Conservation (phyloP, 2,113 vertebrate genomes). For the Rhizomys pruinosus region DNA sequence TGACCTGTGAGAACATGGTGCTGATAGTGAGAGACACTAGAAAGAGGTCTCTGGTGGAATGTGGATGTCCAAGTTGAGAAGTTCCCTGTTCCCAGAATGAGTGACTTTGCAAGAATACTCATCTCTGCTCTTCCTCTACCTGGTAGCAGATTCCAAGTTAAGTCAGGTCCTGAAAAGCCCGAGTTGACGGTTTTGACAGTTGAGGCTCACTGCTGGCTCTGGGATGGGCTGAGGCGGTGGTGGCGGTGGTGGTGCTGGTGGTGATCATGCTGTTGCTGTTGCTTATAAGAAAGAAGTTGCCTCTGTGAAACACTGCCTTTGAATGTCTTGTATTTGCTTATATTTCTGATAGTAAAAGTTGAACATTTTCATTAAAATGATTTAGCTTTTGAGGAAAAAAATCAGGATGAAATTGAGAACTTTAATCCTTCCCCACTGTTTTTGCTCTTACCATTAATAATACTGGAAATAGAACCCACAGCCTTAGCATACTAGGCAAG, state of each 20-base stretch:
- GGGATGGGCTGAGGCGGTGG: too few relatives aligned
- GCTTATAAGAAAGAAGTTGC: not conserved
- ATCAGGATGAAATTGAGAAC: not conserved
- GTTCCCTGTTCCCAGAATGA: not conserved
- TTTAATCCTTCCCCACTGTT: not conserved
- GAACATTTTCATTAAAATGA: not conserved
- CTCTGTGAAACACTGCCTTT: not conserved
- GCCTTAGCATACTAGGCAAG: not conserved
- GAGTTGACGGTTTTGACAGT: not conserved
- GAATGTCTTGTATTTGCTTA: not conserved
- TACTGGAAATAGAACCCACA: not conserved
- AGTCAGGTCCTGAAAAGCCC: not conserved
- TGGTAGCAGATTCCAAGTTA: not conserved
- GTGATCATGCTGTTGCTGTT: too few relatives aligned
- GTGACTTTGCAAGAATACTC: not conserved
- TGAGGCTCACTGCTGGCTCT: not conserved
- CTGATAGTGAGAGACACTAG: rapidly evolving
- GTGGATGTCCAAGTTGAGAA: too few relatives aligned
- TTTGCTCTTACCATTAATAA: not conserved
- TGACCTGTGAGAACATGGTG: not conserved
- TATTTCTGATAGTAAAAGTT: not conserved
- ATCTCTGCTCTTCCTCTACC: too few relatives aligned
- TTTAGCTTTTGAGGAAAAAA: not conserved
- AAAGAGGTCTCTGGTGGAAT: not conserved
- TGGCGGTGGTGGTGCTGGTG: not conserved